Conservation (phyloP, 2,113 vertebrate genomes). For the Mirza zaza region DNA sequence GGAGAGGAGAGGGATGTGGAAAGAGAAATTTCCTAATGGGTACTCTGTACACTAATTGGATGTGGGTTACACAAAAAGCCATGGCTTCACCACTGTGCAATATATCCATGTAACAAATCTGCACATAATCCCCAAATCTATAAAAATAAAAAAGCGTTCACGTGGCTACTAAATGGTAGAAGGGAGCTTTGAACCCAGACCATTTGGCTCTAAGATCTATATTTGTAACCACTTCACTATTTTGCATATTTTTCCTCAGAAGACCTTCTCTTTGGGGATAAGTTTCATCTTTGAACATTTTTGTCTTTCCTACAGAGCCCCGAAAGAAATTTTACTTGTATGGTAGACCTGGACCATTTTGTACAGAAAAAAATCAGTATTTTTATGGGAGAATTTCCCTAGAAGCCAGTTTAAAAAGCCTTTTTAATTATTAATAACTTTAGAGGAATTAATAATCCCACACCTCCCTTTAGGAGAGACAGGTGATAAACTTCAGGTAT, state of each 20-base stretch:
- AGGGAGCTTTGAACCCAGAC: background rate
- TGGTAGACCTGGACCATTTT: background rate
- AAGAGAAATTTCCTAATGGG: too few relatives aligned
- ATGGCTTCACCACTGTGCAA: too few relatives aligned
- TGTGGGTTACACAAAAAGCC: too few relatives aligned
- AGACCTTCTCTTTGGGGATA: background rate
- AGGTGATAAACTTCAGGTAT: background rate
- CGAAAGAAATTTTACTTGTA: background rate
- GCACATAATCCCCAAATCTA: background rate
- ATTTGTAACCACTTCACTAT: background rate
- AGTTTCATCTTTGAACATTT: background rate
- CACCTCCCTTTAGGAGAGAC: background rate
- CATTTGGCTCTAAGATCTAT: background rate
- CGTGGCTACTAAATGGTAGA: background rate
- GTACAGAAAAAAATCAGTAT: background rate
- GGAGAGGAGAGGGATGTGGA: too few relatives aligned
- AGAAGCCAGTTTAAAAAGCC: background rate
- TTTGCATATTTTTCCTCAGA: background rate
- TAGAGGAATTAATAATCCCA: background rate
- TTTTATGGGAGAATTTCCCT: background rate
- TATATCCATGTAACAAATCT: too few relatives aligned
- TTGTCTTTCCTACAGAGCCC: background rate
- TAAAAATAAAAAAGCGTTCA: background rate
- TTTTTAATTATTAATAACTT: constrained; percentile 1
- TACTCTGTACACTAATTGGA: too few relatives aligned